Percentiles rank a stretch among this genome's conserved stretches.
Evolutionary conservation across 1,140 invertebrate species (phyloP).

Genomic region (Amyelois transitella): DNA sequence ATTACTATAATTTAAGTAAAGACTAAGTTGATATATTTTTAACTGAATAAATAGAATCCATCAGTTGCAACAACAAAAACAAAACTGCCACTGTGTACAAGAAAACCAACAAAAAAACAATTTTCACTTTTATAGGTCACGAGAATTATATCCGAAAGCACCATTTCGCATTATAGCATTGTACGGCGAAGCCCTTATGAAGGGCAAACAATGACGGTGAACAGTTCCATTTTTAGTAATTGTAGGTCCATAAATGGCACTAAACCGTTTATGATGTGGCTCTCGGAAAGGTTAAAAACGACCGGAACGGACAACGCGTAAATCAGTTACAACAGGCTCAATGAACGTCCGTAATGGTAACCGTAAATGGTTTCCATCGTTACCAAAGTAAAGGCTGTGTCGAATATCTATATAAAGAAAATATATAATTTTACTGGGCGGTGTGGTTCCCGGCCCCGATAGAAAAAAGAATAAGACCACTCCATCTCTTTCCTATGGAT

Average conservation of each 20-base stretch:
- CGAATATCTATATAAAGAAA: too few relatives aligned
- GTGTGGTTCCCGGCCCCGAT: too few relatives aligned
- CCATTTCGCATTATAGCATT: constrained; percentile 55
- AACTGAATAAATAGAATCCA: neutral
- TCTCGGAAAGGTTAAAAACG: constrained; percentile 51
- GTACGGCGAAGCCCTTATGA: constrained; percentile 53
- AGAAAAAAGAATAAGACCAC: too few relatives aligned
- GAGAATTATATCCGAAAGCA: constrained; percentile 58
- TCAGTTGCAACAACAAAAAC: neutral
- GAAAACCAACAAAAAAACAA: constrained; percentile 26
- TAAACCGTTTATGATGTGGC: constrained; percentile 61
- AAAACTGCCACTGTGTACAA: constrained; percentile 8
- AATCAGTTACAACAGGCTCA: constrained; percentile 34
- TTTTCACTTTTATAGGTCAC: constrained; percentile 53
- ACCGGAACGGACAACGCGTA: constrained; percentile 33
- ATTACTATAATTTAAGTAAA: too few relatives aligned
- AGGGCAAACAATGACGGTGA: constrained; percentile 49
- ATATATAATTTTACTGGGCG: too few relatives aligned
- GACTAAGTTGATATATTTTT: too few relatives aligned
- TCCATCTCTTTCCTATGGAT: too few relatives aligned
- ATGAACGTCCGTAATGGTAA: constrained; percentile 31
- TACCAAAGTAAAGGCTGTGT: too few relatives aligned
- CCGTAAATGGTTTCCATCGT: constrained; percentile 25
- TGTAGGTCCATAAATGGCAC: constrained; percentile 50
- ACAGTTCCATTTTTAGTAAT: constrained; percentile 53